These are phyloP conservation scores for Yponomeuta evonymella DNA, from an alignment of 2,888 invertebrate genomes.

Conservation along the genomic window DNA sequence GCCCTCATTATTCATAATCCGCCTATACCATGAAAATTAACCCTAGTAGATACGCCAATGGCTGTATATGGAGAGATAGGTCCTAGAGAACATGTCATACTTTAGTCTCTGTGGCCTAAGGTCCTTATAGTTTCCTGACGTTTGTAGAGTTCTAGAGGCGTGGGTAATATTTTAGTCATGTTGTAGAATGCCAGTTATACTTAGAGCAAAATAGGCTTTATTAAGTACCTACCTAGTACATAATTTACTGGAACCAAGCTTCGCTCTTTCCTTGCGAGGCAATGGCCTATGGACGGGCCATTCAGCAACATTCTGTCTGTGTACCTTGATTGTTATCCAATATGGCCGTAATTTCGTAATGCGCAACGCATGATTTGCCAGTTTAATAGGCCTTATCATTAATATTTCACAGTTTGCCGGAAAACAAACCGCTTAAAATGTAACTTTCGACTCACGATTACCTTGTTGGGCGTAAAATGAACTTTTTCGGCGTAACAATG, in stretches of 20 bases:
- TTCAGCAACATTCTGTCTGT: background rate
- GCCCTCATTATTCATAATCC: too few relatives aligned
- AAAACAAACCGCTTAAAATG: background rate
- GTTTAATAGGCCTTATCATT: constrained; percentile 14
- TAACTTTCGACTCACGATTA: constrained; percentile 13
- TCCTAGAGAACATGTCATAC: too few relatives aligned
- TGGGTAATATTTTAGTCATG: too few relatives aligned
- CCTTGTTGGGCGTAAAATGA: background rate
- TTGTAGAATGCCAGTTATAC: background rate
- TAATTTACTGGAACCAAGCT: background rate
- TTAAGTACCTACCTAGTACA: background rate
- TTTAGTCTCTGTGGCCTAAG: too few relatives aligned
- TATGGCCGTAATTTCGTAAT: constrained; percentile 31
- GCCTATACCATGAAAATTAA: too few relatives aligned
- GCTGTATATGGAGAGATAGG: too few relatives aligned
- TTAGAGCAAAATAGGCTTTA: background rate
- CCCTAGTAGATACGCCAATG: too few relatives aligned
- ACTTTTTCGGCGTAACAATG: background rate
- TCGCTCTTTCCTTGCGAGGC: constrained; percentile 17
- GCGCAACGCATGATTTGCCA: constrained; percentile 31
- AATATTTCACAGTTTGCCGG: constrained; percentile 12
- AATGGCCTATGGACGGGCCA: background rate
- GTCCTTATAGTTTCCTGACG: too few relatives aligned
- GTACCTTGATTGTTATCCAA: constrained; percentile 24
- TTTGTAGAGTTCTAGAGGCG: too few relatives aligned